Evolutionary conservation across 2,113 vertebrate genomes (phyloP).

Genomic region (Pelmatolapia mariae): DNA sequence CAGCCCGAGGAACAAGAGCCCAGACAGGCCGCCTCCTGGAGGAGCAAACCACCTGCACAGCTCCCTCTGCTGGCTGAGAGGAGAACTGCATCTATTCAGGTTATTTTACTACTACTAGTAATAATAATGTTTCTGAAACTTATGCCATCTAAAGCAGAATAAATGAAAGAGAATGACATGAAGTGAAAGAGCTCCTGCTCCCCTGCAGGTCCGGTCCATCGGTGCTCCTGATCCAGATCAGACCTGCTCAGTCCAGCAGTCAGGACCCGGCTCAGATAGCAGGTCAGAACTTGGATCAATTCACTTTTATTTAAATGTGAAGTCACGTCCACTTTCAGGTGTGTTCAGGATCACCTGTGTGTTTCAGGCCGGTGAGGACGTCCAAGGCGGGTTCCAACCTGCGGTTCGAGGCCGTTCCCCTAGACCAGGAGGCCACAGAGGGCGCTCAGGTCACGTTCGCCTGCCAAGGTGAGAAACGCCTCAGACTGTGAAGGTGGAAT

Average conservation of each 20-base stretch:
- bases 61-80: neutral
- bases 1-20: neutral
- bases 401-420: constrained; percentile 19
- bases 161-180: neutral
- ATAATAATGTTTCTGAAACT: neutral
- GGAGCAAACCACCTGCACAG: neutral
- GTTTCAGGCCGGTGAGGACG: neutral
- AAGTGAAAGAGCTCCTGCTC: neutral
- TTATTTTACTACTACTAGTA: rapidly evolving
- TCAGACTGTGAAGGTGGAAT: neutral
- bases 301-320: neutral
- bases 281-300: neutral
- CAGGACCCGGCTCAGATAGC: neutral
- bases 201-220: neutral
- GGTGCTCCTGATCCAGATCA: neutral
- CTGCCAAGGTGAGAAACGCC: constrained; percentile 5
- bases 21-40: neutral
- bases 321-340: neutral
- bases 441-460: constrained; percentile 19
- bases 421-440: constrained; percentile 33
- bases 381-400: neutral
- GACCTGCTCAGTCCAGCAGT: neutral
- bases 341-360: neutral
- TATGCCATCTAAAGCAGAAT: neutral
- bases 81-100: neutral